Evolutionary conservation across 2,113 vertebrate genomes (phyloP).

Genomic region (Oophaga pumilio): DNA sequence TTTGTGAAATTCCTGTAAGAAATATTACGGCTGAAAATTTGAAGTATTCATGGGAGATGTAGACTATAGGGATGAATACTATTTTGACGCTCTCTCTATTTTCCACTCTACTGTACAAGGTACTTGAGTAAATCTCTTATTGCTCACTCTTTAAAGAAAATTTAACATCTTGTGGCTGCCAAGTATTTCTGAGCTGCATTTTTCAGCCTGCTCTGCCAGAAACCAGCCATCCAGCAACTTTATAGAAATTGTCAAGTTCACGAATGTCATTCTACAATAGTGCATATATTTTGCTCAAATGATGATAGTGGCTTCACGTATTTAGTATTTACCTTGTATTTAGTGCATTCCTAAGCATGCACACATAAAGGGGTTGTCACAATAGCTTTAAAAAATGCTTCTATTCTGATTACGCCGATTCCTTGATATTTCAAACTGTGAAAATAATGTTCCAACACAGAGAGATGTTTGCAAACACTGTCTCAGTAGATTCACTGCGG

Average conservation of each 20-base stretch:
- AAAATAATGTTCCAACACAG: too few species aligned
- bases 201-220: slow-evolving; percentile 9
- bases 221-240: not conserved
- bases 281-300: not conserved
- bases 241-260: not conserved
- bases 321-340: not conserved
- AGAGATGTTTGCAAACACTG: too few species aligned
- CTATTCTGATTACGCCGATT: too few species aligned
- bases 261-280: not conserved
- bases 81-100: not conserved
- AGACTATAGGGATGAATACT: not conserved
- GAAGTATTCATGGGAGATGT: not conserved
- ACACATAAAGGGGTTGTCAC: too few species aligned
- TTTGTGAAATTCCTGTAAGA: not conserved
- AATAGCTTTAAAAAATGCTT: too few species aligned
- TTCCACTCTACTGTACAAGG: slow-evolving; percentile 6
- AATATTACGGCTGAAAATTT: slow-evolving; percentile 20
- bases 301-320: not conserved
- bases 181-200: not conserved
- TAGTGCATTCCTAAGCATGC: too few species aligned
- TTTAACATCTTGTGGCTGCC: slow-evolving; percentile 1
- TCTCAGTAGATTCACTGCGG: too few species aligned
- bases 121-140: slow-evolving; percentile 11
- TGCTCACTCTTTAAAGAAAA: not conserved
- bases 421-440: too few species aligned